Evolutionary conservation across 2,888 invertebrate genomes (phyloP), one percentile per base, ranked within the genome.

Genomic region (Luperina nickerlii): DNA sequence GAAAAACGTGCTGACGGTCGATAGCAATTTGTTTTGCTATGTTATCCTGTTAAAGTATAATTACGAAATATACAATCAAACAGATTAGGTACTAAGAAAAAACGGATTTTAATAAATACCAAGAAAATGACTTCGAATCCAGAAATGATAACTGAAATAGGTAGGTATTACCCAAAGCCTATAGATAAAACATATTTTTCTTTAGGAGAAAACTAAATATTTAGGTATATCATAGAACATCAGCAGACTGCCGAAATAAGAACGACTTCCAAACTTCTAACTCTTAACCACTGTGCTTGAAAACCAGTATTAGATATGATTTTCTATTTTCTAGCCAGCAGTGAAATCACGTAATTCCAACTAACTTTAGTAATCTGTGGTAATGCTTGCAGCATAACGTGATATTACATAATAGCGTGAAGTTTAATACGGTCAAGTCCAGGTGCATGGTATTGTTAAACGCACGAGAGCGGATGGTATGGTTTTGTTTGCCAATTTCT

Each of bases 341-440:
- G 45, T 70, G 13, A 38, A 62, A 62, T 63, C 69, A 70, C 24
- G 69, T 78, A 83, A 83, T n/a, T 4, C 65, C 27, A 48, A 62
- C 60, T 78, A 70, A 48, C 75, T 78, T 65, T 20, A 51, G 24
- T 84, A 66, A 83, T 78, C 60, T 78, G 65, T 70, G 81, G 84
- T 66, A 66, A 70, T 51, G 51, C 78, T 84, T 66, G 32, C 51
- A 11, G 24, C 68, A 65, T 66, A 78, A 57, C 67, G 42, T 15
- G 63, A 42, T 71, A 60, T 81, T 72, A 72, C 71, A 67, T 63
- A 48, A 65, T 15, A 60, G 11, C 57, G 32, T 73, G 32, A 73
- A 60, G 45, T 60, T 13, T 15, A 68, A 32, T 18, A 68, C 67
- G 71, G 71, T 75, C 81, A 75, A 83, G 81, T 81, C 48, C 81